Conservation (phyloP, 2,113 vertebrate genomes). For the Ovibos moschatus region DNA sequence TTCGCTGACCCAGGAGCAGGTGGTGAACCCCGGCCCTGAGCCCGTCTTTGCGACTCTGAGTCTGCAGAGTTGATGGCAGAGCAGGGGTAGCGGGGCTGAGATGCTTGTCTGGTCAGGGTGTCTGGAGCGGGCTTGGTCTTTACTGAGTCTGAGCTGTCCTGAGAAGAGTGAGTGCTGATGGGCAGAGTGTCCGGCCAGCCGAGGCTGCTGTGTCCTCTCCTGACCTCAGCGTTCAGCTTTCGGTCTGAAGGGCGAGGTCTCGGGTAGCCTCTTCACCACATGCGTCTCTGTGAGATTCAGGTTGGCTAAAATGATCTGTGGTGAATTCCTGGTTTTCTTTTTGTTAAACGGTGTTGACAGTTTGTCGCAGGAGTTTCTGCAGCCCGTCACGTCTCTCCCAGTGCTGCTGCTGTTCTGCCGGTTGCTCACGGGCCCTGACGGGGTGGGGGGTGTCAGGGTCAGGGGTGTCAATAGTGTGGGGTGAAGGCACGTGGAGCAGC, state of each 20-base stretch:
- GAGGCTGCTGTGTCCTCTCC: neutral
- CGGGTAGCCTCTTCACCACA: neutral
- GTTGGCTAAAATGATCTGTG: neutral
- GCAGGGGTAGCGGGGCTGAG: neutral
- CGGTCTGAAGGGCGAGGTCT: neutral
- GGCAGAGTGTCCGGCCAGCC: neutral
- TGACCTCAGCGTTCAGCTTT: neutral
- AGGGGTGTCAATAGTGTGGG: rapidly evolving
- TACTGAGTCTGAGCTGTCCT: neutral
- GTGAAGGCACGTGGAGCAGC: neutral
- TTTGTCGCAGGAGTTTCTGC: neutral
- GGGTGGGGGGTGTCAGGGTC: neutral
- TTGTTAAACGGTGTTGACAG: neutral
- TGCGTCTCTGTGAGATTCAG: neutral
- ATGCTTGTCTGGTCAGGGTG: neutral
- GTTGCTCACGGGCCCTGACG: neutral
- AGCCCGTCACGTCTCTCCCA: rapidly evolving
- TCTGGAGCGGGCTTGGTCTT: neutral
- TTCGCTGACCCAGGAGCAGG: neutral
- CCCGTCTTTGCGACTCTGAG: neutral
- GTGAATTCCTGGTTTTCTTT: neutral
- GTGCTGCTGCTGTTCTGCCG: neutral
- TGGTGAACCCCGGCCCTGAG: neutral
- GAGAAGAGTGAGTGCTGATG: too few relatives aligned
- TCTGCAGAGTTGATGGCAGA: neutral